Evolutionary conservation across 2,888 invertebrate species (phyloP).

Genomic region (Rhodophaea formosa): DNA sequence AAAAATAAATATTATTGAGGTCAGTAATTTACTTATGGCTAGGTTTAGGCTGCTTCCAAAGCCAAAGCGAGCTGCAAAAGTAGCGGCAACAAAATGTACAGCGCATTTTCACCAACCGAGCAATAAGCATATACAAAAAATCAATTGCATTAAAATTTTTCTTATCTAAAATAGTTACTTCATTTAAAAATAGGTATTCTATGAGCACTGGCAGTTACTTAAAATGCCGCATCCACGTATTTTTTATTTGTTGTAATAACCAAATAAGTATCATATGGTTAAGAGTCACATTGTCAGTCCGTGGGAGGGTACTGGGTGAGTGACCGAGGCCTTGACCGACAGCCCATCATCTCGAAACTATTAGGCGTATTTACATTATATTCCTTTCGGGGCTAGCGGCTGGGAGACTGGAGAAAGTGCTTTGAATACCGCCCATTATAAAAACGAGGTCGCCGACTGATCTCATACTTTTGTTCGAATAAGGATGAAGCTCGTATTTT

Average conservation of each 20-base stretch:
- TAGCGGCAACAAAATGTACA: no score
- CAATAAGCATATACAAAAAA: no score
- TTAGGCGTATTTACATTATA: constrained; percentile 7
- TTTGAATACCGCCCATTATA: constrained; percentile 18
- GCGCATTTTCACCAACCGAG: no score
- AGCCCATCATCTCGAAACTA: constrained; percentile 19
- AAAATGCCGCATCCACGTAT: constrained; percentile 5
- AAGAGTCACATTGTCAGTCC: constrained; percentile 15
- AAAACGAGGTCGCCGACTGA: constrained; percentile 3
- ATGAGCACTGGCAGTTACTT: neutral
- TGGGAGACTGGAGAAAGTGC: constrained; percentile 26
- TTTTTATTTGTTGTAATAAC: constrained; percentile 6
- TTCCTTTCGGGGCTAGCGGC: constrained; percentile 2
- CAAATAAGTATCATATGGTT: constrained; percentile 24
- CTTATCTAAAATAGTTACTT: no score
- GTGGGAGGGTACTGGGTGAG: constrained; percentile 48
- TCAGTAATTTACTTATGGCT: no score
- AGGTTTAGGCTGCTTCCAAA: no score
- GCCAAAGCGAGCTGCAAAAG: no score
- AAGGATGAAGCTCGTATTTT: neutral
- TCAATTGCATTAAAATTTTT: no score
- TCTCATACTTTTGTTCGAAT: neutral
- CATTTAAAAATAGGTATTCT: no score
- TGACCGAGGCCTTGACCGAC: constrained; percentile 71
- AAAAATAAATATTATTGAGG: no score